Evolutionary conservation across 2,113 vertebrate genomes (phyloP), one percentile per base, ranked within the genome.

Genomic region (Oncorhynchus tshawytscha): DNA sequence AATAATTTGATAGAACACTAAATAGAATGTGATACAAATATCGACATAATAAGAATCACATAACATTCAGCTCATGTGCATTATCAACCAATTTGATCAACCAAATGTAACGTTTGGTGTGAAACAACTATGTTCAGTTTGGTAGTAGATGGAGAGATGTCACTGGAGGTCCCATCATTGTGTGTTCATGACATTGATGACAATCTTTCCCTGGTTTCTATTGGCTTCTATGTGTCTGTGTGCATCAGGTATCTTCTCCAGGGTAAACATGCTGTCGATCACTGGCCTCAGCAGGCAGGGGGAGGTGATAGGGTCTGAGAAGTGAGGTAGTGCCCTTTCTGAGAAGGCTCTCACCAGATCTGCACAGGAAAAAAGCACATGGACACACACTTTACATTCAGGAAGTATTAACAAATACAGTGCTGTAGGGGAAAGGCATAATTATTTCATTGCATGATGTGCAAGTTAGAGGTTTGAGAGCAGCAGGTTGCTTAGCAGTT

Each of bases 121-220:
- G 34, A 34, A 34, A 34, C 34, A 34, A 34, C 34, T 34, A 34
- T 34, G 34, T 7, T 34, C 34, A 62, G 16, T 22, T 22, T 62
- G 18, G n/a, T 5, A 22, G n/a, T 9, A 62, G 20, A 22, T 5
- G 5, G 16, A 22, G 59, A 45, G 67, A 34, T 68, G 16, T 67
- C 29, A 51, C 69, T 51, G 69, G 25, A 7, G 3, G 27, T 57
- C 12, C 62, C 75, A 27, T 31, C 12, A 57, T 54, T 74, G 69
- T 39, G 74, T 73, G 67, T n/a, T n/a, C 20, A 72, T 72, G 71
- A 90, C 74, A 66, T 93, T 71, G 1, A 96, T 84, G 57, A 95
- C 71, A 18, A 96, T 94, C 90, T 98, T 96, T 31, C 95, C 95
- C 31, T 81, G 85, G 83, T 95, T 96, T 79, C 31, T 92, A 83